Evolutionary conservation across 1,140 invertebrate genomes (phyloP).

Genomic region (Pissodes strobi): DNA sequence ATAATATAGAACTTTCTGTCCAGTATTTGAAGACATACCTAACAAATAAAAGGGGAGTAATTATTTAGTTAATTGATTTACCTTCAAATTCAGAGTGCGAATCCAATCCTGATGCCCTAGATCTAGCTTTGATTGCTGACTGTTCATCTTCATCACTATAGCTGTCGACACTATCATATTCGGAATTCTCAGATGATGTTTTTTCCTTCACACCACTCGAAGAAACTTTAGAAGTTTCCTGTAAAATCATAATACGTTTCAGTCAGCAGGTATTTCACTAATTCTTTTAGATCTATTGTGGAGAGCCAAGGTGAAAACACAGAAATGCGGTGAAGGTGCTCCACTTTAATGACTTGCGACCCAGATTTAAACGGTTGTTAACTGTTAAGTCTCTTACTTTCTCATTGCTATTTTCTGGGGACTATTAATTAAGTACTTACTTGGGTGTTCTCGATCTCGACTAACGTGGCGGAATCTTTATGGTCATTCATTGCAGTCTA

Average conservation of each 20-base stretch:
- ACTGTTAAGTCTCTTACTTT: slow-evolving; percentile 23
- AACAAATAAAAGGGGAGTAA: too few species aligned
- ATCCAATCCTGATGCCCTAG: slow-evolving; percentile 36
- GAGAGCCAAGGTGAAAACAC: slow-evolving; percentile 29
- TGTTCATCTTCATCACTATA: slow-evolving; percentile 47
- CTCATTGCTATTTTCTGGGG: not conserved
- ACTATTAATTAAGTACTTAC: not conserved
- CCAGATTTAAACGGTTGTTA: slow-evolving; percentile 19
- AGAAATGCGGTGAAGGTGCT: slow-evolving; percentile 34
- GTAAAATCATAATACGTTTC: slow-evolving; percentile 41
- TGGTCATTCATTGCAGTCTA: not conserved
- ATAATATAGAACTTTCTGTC: too few species aligned
- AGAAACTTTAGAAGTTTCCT: slow-evolving; percentile 34
- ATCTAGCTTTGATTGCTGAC: slow-evolving; percentile 30
- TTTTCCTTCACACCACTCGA: slow-evolving; percentile 32
- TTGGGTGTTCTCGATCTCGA: slow-evolving; percentile 4
- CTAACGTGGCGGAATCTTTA: not conserved
- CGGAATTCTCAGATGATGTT: slow-evolving; percentile 44
- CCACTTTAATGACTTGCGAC: slow-evolving; percentile 32
- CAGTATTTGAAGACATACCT: too few species aligned
- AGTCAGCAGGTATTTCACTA: not conserved
- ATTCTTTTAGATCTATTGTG: not conserved
- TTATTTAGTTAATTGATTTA: not conserved
- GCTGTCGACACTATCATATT: slow-evolving; percentile 52
- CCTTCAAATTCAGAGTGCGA: slow-evolving; percentile 42